A percentile compares a stretch with the other conserved stretches of the same genome.
These are phyloP conservation scores for Wasmannia auropunctata DNA, from an alignment of 1,140 invertebrate genomes.

Conservation along the genomic window DNA sequence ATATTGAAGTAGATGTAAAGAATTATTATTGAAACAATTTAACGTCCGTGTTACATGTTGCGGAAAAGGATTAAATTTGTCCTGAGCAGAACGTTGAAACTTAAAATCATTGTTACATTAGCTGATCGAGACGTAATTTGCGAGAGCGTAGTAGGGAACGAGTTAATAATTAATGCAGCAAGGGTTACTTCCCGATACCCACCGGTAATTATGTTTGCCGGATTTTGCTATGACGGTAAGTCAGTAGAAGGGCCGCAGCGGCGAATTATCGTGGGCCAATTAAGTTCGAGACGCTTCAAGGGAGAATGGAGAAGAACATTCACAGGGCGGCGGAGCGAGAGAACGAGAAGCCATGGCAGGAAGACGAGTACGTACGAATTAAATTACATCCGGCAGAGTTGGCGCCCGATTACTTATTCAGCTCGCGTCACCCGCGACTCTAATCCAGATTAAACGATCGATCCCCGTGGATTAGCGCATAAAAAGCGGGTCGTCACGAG, in stretches of 20 bases:
- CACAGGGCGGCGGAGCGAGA: background rate
- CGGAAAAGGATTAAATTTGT: background rate
- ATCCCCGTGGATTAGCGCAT: constrained; percentile 73
- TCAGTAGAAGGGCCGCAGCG: constrained; percentile 18
- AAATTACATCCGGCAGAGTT: constrained; percentile 68
- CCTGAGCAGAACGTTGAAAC: background rate
- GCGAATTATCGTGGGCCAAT: constrained; percentile 61
- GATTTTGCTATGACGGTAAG: constrained; percentile 51
- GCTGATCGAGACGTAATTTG: constrained; percentile 29
- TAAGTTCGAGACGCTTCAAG: constrained; percentile 65
- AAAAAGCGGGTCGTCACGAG: constrained; percentile 66
- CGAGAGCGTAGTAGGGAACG: background rate
- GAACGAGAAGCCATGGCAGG: constrained; percentile 20
- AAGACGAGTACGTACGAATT: constrained; percentile 71
- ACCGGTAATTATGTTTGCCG: constrained; percentile 53
- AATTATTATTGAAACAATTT: background rate
- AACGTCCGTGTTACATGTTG: background rate
- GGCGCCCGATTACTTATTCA: constrained; percentile 73
- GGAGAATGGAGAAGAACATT: background rate
- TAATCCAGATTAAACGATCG: constrained; percentile 76
- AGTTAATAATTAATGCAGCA: constrained; percentile 54
- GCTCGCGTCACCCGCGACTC: constrained; percentile 72
- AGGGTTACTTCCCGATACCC: constrained; percentile 47
- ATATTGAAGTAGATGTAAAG: background rate
- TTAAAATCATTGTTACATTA: background rate